Conservation (phyloP, 2,888 invertebrate genomes). For the Eupeodes latifasciatus region DNA sequence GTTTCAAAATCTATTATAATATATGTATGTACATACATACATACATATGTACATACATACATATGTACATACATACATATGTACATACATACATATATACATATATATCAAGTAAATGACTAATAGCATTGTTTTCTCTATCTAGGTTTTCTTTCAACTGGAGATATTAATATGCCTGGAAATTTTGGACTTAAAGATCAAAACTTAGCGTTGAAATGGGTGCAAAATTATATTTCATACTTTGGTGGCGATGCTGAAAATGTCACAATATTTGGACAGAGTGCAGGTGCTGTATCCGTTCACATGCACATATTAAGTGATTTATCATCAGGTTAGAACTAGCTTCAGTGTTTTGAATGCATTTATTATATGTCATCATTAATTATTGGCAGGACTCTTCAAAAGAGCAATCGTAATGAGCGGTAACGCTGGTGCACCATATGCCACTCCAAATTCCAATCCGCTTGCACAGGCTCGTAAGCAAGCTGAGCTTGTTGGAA, state of each 20-base stretch:
- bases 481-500: conserved; percentile 84
- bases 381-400: conserved; percentile 80
- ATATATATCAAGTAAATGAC: neutral
- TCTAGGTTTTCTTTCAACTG: conserved; percentile 84
- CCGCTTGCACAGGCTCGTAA: conserved; percentile 81
- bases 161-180: conserved; percentile 84
- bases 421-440: conserved; percentile 84
- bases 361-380: neutral
- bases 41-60: too few species aligned
- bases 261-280: conserved; percentile 85
- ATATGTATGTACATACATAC: too few species aligned
- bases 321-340: conserved; percentile 80
- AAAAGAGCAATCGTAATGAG: conserved; percentile 84
- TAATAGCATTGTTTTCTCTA: neutral
- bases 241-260: conserved; percentile 84
- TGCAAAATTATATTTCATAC: conserved; percentile 83
- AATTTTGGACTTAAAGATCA: conserved; percentile 86
- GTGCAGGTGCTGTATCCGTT: conserved; percentile 84
- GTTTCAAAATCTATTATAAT: too few species aligned
- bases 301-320: conserved; percentile 85
- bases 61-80: too few species aligned
- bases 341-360: neutral
- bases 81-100: too few species aligned
- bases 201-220: conserved; percentile 84
- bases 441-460: conserved; percentile 74